These are phyloP conservation scores for Laticauda colubrina DNA, from an alignment of 2,113 vertebrate species.

Conservation along the genomic window DNA sequence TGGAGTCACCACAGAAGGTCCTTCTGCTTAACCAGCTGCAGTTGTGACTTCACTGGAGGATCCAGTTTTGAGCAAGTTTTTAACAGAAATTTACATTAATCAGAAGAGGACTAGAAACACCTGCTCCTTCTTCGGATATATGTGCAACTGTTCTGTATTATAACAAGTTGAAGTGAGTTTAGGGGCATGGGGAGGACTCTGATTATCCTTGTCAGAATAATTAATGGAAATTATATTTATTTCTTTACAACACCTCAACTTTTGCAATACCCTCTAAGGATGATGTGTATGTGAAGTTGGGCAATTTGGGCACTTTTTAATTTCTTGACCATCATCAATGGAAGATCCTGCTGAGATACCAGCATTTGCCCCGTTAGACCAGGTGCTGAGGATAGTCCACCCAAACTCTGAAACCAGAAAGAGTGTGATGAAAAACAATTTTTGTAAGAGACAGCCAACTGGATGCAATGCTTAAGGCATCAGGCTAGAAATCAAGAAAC, in stretches of 20 bases:
- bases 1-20: neutral
- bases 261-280: neutral
- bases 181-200: neutral
- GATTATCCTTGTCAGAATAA: neutral
- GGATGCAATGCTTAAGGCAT: neutral
- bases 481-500: neutral
- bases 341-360: neutral
- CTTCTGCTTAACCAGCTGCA: neutral
- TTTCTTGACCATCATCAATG: neutral
- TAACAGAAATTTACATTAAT: neutral
- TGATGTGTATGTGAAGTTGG: neutral
- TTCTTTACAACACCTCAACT: neutral
- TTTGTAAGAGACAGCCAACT: neutral
- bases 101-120: neutral
- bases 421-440: neutral
- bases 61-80: neutral
- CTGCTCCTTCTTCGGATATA: neutral
- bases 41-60: neutral
- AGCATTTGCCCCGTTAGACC: neutral
- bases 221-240: neutral
- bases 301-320: neutral
- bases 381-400: neutral
- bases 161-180: neutral
- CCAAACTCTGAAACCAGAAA: neutral
- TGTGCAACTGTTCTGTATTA: neutral